Conservation (phyloP, 2,113 vertebrate genomes). For the Rattus rattus region DNA sequence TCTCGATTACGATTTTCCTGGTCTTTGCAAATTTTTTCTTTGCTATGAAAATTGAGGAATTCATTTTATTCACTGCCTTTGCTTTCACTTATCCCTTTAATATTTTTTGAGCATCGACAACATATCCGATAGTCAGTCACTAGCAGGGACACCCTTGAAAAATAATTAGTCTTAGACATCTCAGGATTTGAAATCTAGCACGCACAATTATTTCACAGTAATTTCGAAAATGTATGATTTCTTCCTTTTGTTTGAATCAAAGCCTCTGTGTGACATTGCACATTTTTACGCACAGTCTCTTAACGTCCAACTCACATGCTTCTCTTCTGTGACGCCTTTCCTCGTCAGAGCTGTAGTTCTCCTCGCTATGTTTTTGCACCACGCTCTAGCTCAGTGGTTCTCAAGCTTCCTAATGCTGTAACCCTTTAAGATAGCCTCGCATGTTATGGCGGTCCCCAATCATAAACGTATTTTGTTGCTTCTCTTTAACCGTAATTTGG, state of each 20-base stretch:
- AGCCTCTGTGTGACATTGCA: background rate
- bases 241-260: background rate
- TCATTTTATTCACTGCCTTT: background rate
- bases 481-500: background rate
- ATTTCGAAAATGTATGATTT: background rate
- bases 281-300: conserved; percentile 6
- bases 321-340: background rate
- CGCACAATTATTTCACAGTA: background rate
- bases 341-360: background rate
- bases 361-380: background rate
- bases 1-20: background rate
- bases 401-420: background rate
- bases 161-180: background rate
- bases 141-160: background rate
- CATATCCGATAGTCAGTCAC: background rate
- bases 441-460: background rate
- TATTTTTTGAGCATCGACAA: background rate
- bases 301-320: background rate
- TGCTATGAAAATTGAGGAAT: background rate
- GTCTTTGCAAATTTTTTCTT: conserved; percentile 8
- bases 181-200: conserved; percentile 11
- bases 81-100: conserved; percentile 35
- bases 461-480: background rate
- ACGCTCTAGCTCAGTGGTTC: background rate
- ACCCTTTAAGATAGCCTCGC: background rate